Conservation (phyloP, 2,797 vertebrate species). For the Clarias pachynema region DNA sequence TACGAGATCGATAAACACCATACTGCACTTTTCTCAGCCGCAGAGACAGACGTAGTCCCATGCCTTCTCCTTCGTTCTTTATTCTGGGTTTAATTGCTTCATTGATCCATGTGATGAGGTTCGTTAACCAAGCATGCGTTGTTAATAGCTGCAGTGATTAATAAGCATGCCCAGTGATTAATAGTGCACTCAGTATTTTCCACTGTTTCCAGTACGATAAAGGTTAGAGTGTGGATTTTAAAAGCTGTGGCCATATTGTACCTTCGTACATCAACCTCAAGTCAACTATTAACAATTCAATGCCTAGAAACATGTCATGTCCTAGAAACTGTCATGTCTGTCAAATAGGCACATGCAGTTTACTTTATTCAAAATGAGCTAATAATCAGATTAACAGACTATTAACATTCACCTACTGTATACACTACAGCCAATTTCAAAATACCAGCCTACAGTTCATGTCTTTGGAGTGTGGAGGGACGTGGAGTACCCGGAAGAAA, state of each 20-base stretch:
- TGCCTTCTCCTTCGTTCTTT: slow-evolving; percentile 7
- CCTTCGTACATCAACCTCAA: neutral
- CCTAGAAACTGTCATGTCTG: too few relatives aligned
- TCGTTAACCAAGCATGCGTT: slow-evolving; percentile 33
- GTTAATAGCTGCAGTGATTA: slow-evolving; percentile 27
- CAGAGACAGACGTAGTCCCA: neutral
- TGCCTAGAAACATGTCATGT: neutral
- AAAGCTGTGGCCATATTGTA: neutral
- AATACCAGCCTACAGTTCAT: too few relatives aligned
- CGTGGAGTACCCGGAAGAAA: too few relatives aligned
- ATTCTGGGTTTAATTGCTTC: slow-evolving; percentile 42
- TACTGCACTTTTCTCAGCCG: slow-evolving; percentile 4
- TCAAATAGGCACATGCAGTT: neutral
- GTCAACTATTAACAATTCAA: neutral
- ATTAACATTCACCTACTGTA: too few relatives aligned
- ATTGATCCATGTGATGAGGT: slow-evolving; percentile 29
- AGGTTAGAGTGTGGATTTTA: neutral
- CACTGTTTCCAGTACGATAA: neutral
- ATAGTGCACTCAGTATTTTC: neutral
- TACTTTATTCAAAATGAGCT: neutral
- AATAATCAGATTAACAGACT: neutral
- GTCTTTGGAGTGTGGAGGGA: too few relatives aligned
- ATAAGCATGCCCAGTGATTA: slow-evolving; percentile 23
- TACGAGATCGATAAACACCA: slow-evolving; percentile 35
- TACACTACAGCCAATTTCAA: too few relatives aligned